Base-by-base conservation (phyloP, 2,113 vertebrate species). In the Caranx ignobilis region DNA sequence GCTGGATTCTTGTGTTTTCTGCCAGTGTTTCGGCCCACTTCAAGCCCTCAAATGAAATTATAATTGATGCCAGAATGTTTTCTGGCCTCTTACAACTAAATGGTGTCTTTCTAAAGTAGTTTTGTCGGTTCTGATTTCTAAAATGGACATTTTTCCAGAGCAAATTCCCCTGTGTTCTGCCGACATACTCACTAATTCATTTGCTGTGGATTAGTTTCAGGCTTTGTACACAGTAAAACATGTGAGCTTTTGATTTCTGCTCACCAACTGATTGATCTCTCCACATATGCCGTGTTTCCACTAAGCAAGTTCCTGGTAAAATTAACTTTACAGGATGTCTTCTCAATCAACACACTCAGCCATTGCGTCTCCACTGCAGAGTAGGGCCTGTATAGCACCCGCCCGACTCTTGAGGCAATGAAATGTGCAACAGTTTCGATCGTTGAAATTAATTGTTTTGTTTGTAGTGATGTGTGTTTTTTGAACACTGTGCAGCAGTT, bases 1-100 rank as follows among this genome's bases (percentile, higher is more conserved):
- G 31, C 35, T 63, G 18, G 41, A 59, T 72, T 60, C n/a, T 57
- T 6, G 2, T 70, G 50, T 50, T 64, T 63, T 47, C 52, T 76
- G 59, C 37, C 31, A 63, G n/a, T 12, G 2, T 60, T 66, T 56
- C 11, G 9, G 19, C 48, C 50, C 4, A 56, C 39, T 45, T 19
- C 8, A 19, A 45, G 1, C 32, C 48, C 61, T 37, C 3, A 76
- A 35, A 66, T 45, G 0, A 52, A 16, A 19, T 52, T 21, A 16
- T 65, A 45, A 47, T 64, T 18, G 19, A 55, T 61, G 31, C 54
- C 6, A 59, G 12, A 45, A 60, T 62, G 64, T 60, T 61, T 43
- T 43, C 11, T 32, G 12, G 18, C 65, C 34, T 61, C 55, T 48
- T 69, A 61, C 11, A 54, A 11, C 50, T 52, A 19, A 52, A 7